phyloP scores from a whole-genome alignment of 2,113 vertebrate species.

The Bolborhynchus lineola region DNA sequence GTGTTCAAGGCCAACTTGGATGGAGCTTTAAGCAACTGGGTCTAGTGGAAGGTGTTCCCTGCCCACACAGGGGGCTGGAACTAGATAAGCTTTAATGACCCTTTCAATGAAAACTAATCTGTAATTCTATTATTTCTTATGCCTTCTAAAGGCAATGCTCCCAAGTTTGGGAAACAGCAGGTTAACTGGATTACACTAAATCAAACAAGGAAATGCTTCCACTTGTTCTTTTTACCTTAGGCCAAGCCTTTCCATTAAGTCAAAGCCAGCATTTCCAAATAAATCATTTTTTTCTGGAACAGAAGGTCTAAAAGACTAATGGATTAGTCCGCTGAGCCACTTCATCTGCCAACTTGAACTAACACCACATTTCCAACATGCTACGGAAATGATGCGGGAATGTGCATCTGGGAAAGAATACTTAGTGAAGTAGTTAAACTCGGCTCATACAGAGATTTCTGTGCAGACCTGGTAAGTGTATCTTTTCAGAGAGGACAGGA shows the following conservation, averaged over 20 bases:
- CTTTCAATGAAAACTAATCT: background rate
- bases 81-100: background rate
- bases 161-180: fast-evolving
- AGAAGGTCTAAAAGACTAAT: background rate
- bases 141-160: background rate
- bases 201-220: background rate
- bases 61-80: background rate
- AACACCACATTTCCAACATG: fast-evolving
- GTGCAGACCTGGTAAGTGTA: background rate
- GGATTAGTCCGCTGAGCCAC: background rate
- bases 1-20: background rate
- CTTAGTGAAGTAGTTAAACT: background rate
- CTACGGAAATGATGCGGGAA: background rate
- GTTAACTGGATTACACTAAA: fast-evolving
- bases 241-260: too few species aligned
- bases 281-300: background rate
- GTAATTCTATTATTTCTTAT: background rate
- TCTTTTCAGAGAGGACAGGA: background rate
- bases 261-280: background rate
- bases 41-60: background rate
- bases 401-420: fast-evolving
- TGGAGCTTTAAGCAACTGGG: background rate
- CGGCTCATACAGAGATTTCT: background rate
- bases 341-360: background rate
- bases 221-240: background rate